Evolutionary conservation across 1,140 invertebrate species (phyloP), one percentile per base, ranked within the genome.

Genomic region (Rhagoletis zephyria): DNA sequence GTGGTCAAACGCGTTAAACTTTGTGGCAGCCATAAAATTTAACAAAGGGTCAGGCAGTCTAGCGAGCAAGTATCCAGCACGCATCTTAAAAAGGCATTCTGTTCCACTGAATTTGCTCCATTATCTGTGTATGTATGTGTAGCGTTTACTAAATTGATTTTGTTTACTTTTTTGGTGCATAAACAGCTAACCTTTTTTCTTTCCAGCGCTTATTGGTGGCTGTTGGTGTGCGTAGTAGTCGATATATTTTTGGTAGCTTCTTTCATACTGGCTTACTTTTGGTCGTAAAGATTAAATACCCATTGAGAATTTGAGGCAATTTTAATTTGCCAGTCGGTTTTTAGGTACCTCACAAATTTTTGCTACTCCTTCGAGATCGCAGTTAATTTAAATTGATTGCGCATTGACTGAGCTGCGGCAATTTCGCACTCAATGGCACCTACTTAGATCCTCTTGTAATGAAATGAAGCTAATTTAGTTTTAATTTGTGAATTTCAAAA

Each of bases 11-110:
- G n/a, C 61, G n/a, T 63, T 63, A 63, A 63, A 63, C 61, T 63
- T 63, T 63, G 61, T n/a, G 61, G 61, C 61, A 63, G 61, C n/a
- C 61, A 63, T 63, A 16, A 63, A 63, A 63, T 63, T 63, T 63
- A 63, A 60, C 12, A 63, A 63, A 63, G 61, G 61, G n/a, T 63
- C n/a, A 63, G 51, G 61, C 4, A 63, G 9, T 14, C 61, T 12
- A 30, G 30, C 30, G 30, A 30, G 30, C 30, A 30, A 30, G 30
- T 30, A 30, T 30, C 30, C 30, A 30, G 30, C 30, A 30, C 30
- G 30, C 30, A 30, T 63, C 16, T 16, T 14, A 63, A 4, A 56
- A 56, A 56, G 51, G 10, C 51, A 56, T 10, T 56, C 51, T 7
- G 1, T 56, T 56, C 51, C 51, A 2, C 51, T 7, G 51, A 56